Evolutionary conservation across 1,140 invertebrate genomes (phyloP), one percentile per base, ranked within the genome.

Genomic region (Solen grandis): DNA sequence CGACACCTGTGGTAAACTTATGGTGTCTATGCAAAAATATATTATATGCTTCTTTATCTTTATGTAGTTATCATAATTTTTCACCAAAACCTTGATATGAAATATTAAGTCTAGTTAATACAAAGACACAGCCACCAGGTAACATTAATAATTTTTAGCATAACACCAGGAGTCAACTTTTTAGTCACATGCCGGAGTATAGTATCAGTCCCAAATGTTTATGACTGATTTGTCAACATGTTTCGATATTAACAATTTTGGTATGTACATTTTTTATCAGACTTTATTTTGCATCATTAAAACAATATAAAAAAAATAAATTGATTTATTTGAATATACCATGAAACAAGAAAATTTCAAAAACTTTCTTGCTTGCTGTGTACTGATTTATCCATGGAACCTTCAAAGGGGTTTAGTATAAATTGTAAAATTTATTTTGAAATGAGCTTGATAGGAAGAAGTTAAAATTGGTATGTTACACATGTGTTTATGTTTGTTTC

Each of bases 401-500:
- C 19, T 19, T 16, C 14, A 29, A 29, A 29, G 16, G 29, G 31
- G 25, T 25, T 14, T 10, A 59, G 19, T 22, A 22, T 10, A 8
- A 22, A 19, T 52, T n/a, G 5, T n/a, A 10, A 66, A 4, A 25
- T 36, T 41, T 31, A n/a, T 66, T 66, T 8, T 10, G 19, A 35
- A 13, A 35, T n/a, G 13, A n/a, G 16, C 19, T 19, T 19, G 5
- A 41, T 66, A 8, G 10, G 19, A 59, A 22, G 27, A n/a, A 59
- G 8, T 59, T 8, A 59, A 59, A 5, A 29, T 29, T 10, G 8
- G 27, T 22, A 59, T 50, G 13, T n/a, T 13, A 59, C 27, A 8
- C 19, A 22, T n/a, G 10, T n/a, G 25, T 65, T 62, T 25, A 36
- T 86, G 69, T 89, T 86, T 87, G 86, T 94, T 94, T 88, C 91